Percentiles rank a stretch among this genome's conserved stretches.
These are phyloP conservation scores for Scyliorhinus canicula DNA, from an alignment of 2,797 vertebrate species.

Conservation along the genomic window DNA sequence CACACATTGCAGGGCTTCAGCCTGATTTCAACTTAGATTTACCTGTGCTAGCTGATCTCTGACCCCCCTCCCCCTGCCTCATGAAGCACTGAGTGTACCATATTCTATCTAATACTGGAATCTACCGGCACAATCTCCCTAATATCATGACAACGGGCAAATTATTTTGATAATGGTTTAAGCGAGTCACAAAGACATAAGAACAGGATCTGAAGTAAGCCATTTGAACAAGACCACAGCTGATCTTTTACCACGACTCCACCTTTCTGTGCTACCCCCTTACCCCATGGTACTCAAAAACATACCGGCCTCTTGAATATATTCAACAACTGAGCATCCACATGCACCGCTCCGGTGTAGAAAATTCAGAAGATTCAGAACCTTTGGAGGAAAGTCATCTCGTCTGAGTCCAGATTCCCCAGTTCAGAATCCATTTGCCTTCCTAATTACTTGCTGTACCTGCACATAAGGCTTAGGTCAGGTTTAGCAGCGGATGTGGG, in stretches of 20 bases:
- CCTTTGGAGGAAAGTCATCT: not conserved
- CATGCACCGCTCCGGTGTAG: not conserved
- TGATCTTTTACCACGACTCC: not conserved
- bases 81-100: too few relatives aligned
- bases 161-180: not conserved
- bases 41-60: too few relatives aligned
- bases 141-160: not conserved
- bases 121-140: too few relatives aligned
- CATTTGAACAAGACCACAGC: not conserved
- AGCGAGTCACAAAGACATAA: not conserved
- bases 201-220: not conserved
- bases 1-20: too few relatives aligned
- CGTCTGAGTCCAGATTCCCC: not conserved
- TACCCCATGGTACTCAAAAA: not conserved
- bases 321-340: not conserved
- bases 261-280: not conserved
- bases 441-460: not conserved
- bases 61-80: too few relatives aligned
- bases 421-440: not conserved
- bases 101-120: too few relatives aligned
- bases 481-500: not conserved
- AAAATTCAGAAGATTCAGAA: not conserved
- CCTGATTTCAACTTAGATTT: too few relatives aligned
- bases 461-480: not conserved
- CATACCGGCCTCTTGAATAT: not conserved